Conservation (phyloP, 2,113 vertebrate genomes). For the Oceanodroma tethys region DNA sequence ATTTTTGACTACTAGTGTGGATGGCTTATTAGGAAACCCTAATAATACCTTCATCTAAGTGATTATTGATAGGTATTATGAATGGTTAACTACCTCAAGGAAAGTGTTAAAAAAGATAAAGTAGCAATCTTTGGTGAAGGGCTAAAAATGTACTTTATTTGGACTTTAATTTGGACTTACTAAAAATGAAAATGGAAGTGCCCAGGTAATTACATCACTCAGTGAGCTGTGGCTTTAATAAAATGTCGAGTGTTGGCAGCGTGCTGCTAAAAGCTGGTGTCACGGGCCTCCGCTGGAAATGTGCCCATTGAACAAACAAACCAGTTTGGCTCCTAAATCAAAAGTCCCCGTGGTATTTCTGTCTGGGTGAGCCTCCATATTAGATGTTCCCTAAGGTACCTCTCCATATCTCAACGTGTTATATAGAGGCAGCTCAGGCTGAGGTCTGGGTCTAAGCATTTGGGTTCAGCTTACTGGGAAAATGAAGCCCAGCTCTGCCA, state of each 20-base stretch:
- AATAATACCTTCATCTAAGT: not conserved
- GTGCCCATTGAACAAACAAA: not conserved
- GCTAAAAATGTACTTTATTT: not conserved
- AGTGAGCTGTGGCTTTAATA: not conserved
- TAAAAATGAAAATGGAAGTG: not conserved
- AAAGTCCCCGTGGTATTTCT: not conserved
- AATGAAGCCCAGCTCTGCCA: not conserved
- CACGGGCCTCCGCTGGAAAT: not conserved
- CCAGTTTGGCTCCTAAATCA: not conserved
- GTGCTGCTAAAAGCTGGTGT: not conserved
- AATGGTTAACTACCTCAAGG: not conserved
- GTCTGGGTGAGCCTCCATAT: not conserved
- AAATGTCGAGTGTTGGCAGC: not conserved
- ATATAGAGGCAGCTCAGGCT: not conserved
- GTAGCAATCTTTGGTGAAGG: not conserved
- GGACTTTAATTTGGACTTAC: not conserved
- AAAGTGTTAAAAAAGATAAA: not conserved
- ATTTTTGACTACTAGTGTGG: not conserved
- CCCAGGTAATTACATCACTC: not conserved
- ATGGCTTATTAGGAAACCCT: not conserved
- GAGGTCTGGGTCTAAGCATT: not conserved
- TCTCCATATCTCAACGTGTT: fast-evolving
- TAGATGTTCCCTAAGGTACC: not conserved
- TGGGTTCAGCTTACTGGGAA: not conserved
- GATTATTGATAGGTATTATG: not conserved